Evolutionary conservation across 2,797 vertebrate species (phyloP).

Genomic region (Scyliorhinus canicula): DNA sequence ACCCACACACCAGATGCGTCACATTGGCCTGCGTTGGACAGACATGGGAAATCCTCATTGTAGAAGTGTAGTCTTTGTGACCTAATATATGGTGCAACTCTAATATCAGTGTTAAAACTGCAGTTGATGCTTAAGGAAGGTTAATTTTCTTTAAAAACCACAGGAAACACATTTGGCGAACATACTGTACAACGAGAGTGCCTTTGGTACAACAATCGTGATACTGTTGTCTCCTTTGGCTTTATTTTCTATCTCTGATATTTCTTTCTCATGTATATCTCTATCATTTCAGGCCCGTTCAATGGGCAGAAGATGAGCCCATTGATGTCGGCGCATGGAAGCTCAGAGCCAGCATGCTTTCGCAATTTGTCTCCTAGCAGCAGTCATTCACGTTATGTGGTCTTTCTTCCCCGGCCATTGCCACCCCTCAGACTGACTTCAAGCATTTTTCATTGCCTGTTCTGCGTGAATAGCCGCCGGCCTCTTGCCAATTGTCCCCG

Average conservation of each 20-base stretch:
- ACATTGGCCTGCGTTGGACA: not conserved
- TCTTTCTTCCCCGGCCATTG: constrained; percentile 68
- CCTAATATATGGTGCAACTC: not conserved
- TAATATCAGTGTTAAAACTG: constrained; percentile 8
- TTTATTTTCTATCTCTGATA: constrained; percentile 56
- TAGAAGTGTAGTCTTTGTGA: not conserved
- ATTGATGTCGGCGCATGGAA: constrained; percentile 61
- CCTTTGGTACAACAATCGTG: constrained; percentile 41
- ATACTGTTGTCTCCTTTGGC: constrained; percentile 48
- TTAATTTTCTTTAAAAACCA: constrained; percentile 36
- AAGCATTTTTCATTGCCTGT: constrained; percentile 65
- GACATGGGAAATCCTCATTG: no score
- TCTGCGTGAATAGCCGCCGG: constrained; percentile 71
- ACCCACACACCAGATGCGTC: not conserved
- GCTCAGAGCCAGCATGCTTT: constrained; percentile 61
- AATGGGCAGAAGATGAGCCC: constrained; percentile 61
- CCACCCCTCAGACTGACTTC: constrained; percentile 69
- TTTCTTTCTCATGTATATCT: constrained; percentile 62
- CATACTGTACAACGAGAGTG: constrained; percentile 37
- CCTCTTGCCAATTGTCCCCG: constrained; percentile 68
- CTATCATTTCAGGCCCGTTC: constrained; percentile 60
- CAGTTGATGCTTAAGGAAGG: constrained; percentile 36
- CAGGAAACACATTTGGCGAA: constrained; percentile 43
- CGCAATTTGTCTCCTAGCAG: constrained; percentile 67
- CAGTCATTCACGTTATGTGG: constrained; percentile 59